Conservation (phyloP, 2,888 invertebrate genomes). For the Melanostoma mellinum region DNA sequence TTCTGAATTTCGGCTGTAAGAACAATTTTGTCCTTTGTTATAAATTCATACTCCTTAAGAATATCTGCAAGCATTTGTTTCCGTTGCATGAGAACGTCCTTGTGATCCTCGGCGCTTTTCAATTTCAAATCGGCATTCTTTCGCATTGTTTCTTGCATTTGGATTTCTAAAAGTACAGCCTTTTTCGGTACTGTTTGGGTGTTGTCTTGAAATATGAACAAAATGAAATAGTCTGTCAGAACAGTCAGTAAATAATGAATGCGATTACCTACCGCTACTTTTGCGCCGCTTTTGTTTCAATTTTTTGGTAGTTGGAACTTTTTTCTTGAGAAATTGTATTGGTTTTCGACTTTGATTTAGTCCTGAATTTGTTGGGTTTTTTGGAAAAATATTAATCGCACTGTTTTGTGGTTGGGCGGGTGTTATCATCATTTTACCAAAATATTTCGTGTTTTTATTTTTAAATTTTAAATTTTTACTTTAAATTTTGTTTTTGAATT, state of each 20-base stretch:
- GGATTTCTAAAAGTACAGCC: constrained; percentile 18
- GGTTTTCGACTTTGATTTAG: background rate
- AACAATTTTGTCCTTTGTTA: constrained; percentile 47
- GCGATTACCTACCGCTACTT: no score
- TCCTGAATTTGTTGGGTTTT: background rate
- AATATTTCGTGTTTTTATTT: no score
- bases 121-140: constrained; percentile 14
- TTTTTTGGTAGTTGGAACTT: no score
- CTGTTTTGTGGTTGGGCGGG: constrained; percentile 38
- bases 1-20: constrained; percentile 50
- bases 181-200: background rate
- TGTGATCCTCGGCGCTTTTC: constrained; percentile 25
- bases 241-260: no score
- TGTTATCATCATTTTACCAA: constrained; percentile 19
- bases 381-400: constrained; percentile 1
- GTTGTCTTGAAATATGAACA: no score
- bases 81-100: constrained; percentile 23
- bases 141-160: constrained; percentile 25
- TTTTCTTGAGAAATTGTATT: background rate
- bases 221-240: no score
- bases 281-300: no score
- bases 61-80: constrained; percentile 54
- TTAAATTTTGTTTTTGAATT: background rate
- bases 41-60: constrained; percentile 46
- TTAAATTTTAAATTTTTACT: background rate